These are phyloP conservation scores for Lordiphosa fenestrarum DNA, from an alignment of 2,888 invertebrate genomes.

Conservation along the genomic window DNA sequence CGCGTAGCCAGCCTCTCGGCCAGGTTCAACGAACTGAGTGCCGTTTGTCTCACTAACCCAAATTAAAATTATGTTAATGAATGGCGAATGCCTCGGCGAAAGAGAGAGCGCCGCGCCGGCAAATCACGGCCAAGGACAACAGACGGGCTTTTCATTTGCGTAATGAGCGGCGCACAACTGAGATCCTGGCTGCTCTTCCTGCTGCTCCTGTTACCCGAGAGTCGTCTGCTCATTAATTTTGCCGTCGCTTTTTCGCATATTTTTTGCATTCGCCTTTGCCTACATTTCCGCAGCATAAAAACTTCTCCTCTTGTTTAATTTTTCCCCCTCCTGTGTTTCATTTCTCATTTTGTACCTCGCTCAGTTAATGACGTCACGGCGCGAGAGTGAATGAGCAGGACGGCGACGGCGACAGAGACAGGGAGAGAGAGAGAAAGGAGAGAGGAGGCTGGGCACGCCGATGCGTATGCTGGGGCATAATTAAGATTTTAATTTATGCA, in stretches of 20 bases:
- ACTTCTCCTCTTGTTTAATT: conserved; percentile 62
- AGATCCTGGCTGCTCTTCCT: conserved; percentile 19
- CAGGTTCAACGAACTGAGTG: conserved; percentile 65
- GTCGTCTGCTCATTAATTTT: conserved; percentile 59
- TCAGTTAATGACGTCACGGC: conserved; percentile 66
- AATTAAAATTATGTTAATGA: conserved; percentile 80
- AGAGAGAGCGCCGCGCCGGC: conserved; percentile 33
- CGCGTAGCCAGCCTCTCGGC: conserved; percentile 20
- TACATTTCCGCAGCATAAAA: conserved; percentile 57
- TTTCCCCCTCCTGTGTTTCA: conserved; percentile 56
- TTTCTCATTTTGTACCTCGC: conserved; percentile 68
- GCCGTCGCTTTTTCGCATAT: conserved; percentile 55
- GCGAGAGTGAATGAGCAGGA: conserved; percentile 1
- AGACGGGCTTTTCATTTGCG: conserved; percentile 59
- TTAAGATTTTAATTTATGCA: conserved; percentile 76
- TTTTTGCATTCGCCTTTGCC: conserved; percentile 30
- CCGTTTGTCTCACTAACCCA: conserved; percentile 76
- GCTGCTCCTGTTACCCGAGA: conserved; percentile 35
- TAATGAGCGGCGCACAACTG: conserved; percentile 53
- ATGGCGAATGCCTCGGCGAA: conserved; percentile 29
- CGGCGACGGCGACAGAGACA: neutral
- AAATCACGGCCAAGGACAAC: conserved; percentile 77
- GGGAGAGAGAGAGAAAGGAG: neutral
- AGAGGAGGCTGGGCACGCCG: conserved; percentile 3
- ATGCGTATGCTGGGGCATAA: conserved; percentile 50